Evolutionary conservation across 2,888 invertebrate genomes (phyloP), one percentile per base, ranked within the genome.

Genomic region (Stenodema calcarata): DNA sequence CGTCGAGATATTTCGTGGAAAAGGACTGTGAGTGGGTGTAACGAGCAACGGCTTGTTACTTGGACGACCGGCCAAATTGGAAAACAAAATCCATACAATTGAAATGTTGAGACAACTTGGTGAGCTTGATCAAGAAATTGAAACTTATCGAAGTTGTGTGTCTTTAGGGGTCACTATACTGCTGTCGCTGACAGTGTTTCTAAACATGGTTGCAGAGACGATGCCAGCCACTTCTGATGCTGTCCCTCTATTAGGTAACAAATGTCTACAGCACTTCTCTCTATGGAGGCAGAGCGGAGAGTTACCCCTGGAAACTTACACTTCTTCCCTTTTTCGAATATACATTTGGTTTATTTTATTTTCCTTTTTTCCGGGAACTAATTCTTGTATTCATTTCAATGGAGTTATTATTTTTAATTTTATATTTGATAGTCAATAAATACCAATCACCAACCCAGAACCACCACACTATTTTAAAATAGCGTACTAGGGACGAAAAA

Each of bases 151-250:
- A 79, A 78, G 87, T 87, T 87, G 54, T 89, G 87, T 90, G 90
- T 90, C 92, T 92, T 88, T 92, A 97, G 98, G 98, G 92, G 98
- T 99, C 90, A 99, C 98, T 90, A 98, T 99, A 92, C 94, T 99
- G 91, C 95, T 99, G 92, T 98, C 98, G 91, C 94, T 99, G 93
- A 98, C 98, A 92, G 98, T 99, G 93, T 99, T 99, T 93, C 94
- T 98, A 91, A 97, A 98, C 93, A 97, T 98, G 96, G 98, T 98
- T 90, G 98, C 98, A 90, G 98, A 98, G 93, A 98, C 98, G 91
- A 98, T 99, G 97, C 98, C 98, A 90, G 98, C 98, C 91, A 98
- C 98, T 88, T 98, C 98, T 89, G 97, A 97, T 92, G 89, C 89
- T 85, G 89, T 89, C 84, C 89, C 89, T 88, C 89, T 89, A 87